These are phyloP conservation scores for Schrankia costaestrigalis DNA, from an alignment of 2,888 invertebrate species.

Conservation along the genomic window DNA sequence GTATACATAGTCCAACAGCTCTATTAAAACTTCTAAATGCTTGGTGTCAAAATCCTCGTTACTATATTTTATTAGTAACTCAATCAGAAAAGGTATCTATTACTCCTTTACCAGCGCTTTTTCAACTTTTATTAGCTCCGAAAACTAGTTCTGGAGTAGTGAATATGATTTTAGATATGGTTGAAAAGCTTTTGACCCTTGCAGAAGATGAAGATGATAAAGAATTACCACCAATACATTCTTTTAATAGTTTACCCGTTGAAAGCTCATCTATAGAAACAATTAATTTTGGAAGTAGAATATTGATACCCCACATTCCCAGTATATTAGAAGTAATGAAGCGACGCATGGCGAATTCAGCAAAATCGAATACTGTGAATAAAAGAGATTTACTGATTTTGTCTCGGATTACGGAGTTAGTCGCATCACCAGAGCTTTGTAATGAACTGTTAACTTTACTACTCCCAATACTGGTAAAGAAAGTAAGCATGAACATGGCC, in stretches of 20 bases:
- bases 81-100: constrained; percentile 65
- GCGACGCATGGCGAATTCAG: constrained; percentile 81
- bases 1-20: constrained; percentile 90
- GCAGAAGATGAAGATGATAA: constrained; percentile 81
- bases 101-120: constrained; percentile 84
- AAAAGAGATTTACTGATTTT: constrained; percentile 87
- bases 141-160: constrained; percentile 85
- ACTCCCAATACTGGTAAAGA: constrained; percentile 86
- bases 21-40: constrained; percentile 88
- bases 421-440: constrained; percentile 84
- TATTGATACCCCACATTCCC: constrained; percentile 87
- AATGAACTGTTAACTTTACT: constrained; percentile 85
- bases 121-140: constrained; percentile 85
- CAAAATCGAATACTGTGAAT: constrained; percentile 81
- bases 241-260: constrained; percentile 54
- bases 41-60: constrained; percentile 91
- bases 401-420: constrained; percentile 88
- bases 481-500: constrained; percentile 79
- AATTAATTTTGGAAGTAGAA: constrained; percentile 86
- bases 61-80: constrained; percentile 86
- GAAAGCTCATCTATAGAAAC: constrained; percentile 50
- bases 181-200: constrained; percentile 86
- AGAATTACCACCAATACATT: constrained; percentile 58
- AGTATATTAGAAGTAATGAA: constrained; percentile 86
- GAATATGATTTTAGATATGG: constrained; percentile 85